These are phyloP conservation scores for Pachydiplax longipennis DNA, from an alignment of 2,888 invertebrate genomes.

Conservation along the genomic window DNA sequence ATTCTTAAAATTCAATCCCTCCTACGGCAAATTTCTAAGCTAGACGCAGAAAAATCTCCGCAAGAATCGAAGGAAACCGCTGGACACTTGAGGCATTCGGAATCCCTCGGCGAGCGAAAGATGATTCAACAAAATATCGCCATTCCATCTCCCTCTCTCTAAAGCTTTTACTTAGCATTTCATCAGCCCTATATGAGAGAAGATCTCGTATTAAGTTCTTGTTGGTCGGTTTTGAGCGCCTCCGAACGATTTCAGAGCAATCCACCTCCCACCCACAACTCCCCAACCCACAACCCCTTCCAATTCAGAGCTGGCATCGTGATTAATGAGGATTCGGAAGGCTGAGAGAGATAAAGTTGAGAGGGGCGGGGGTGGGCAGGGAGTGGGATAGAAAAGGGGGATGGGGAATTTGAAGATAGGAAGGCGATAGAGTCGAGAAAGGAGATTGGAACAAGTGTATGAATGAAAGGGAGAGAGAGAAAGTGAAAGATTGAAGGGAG, in stretches of 20 bases:
- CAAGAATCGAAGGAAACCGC: not conserved
- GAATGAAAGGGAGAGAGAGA: not conserved
- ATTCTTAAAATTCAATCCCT: not conserved
- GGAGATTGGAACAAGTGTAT: not conserved
- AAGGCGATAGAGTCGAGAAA: not conserved
- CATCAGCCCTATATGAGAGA: not conserved
- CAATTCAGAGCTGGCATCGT: constrained; percentile 15
- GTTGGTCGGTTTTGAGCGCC: not conserved
- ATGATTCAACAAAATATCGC: not conserved
- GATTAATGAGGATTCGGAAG: constrained; percentile 43
- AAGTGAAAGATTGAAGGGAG: not conserved
- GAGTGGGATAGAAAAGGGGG: not conserved
- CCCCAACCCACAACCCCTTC: not conserved
- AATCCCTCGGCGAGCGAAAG: not conserved
- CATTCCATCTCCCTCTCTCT: not conserved
- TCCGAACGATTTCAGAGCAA: constrained; percentile 3
- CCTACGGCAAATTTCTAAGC: too few relatives aligned
- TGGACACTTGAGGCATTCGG: not conserved
- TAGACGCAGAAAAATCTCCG: not conserved
- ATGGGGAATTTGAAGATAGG: not conserved
- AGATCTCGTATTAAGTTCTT: not conserved
- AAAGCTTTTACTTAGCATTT: not conserved
- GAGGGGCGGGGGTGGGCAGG: not conserved
- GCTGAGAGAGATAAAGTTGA: not conserved
- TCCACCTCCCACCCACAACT: not conserved